Evolutionary conservation across 2,888 invertebrate genomes (phyloP).

Genomic region (Troilus luridus): DNA sequence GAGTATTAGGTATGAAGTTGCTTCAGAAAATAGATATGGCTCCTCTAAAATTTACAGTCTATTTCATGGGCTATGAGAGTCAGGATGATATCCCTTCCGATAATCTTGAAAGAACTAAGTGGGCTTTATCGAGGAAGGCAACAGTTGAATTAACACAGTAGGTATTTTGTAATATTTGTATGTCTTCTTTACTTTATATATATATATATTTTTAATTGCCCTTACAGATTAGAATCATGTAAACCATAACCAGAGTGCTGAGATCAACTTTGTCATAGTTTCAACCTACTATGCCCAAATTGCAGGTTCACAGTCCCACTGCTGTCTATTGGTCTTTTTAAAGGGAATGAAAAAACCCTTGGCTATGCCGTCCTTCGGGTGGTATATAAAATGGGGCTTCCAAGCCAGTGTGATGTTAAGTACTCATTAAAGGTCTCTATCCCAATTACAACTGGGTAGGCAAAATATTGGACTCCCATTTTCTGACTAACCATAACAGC

Average conservation of each 20-base stretch:
- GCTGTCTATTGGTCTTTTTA: too few relatives aligned
- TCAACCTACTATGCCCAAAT: too few relatives aligned
- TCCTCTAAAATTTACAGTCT: constrained; percentile 89
- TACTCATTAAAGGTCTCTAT: too few relatives aligned
- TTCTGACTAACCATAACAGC: too few relatives aligned
- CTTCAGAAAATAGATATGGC: constrained; percentile 91
- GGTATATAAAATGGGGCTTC: too few relatives aligned
- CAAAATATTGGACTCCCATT: too few relatives aligned
- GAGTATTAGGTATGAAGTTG: constrained; percentile 91
- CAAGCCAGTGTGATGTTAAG: too few relatives aligned
- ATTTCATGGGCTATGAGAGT: constrained; percentile 92
- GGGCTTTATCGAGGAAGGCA: constrained; percentile 87
- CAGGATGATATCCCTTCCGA: constrained; percentile 81
- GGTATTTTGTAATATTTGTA: constrained; percentile 68
- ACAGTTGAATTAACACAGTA: constrained; percentile 95
- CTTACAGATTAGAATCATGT: background rate
- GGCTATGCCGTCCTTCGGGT: too few relatives aligned
- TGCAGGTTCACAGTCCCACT: too few relatives aligned
- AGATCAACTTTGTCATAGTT: too few relatives aligned
- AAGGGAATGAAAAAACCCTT: too few relatives aligned
- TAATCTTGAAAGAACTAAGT: constrained; percentile 77
- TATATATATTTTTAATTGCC: background rate
- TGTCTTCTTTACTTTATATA: background rate
- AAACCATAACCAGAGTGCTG: background rate
- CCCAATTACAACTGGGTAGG: too few relatives aligned